Conservation (phyloP, 2,113 vertebrate species). For the Ceuthmochares aereus region DNA sequence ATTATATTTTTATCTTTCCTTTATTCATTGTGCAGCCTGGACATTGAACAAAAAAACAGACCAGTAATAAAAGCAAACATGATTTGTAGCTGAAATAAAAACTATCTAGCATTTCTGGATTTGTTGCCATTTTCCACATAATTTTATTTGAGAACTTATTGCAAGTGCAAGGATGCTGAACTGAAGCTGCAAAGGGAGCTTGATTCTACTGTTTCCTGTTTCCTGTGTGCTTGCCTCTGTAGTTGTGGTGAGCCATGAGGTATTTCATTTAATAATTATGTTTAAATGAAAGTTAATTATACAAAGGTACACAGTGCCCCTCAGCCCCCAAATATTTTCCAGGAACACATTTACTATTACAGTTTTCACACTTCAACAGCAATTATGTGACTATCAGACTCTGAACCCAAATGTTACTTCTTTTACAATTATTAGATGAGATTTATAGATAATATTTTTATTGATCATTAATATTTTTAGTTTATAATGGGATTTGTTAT, state of each 20-base stretch:
- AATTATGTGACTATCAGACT: neutral
- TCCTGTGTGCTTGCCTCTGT: neutral
- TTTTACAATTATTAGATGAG: neutral
- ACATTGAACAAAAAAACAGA: neutral
- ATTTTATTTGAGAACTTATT: neutral
- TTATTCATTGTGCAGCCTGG: neutral
- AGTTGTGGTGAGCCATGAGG: neutral
- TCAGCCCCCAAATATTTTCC: neutral
- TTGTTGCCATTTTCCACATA: neutral
- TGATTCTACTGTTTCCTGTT: neutral
- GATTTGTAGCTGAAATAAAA: neutral
- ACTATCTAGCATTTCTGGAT: neutral
- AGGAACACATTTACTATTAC: neutral
- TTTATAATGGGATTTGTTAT: neutral
- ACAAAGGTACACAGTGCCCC: neutral
- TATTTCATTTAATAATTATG: neutral
- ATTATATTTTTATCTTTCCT: neutral
- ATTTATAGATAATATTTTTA: neutral
- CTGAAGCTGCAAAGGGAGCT: neutral
- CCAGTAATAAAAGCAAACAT: neutral
- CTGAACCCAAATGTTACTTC: neutral
- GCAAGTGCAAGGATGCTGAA: neutral
- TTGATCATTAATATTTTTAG: neutral
- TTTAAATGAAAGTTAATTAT: conserved; percentile 17
- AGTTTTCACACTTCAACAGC: neutral